Conservation (phyloP, 2,113 vertebrate genomes). For the Perca schrenkii region DNA sequence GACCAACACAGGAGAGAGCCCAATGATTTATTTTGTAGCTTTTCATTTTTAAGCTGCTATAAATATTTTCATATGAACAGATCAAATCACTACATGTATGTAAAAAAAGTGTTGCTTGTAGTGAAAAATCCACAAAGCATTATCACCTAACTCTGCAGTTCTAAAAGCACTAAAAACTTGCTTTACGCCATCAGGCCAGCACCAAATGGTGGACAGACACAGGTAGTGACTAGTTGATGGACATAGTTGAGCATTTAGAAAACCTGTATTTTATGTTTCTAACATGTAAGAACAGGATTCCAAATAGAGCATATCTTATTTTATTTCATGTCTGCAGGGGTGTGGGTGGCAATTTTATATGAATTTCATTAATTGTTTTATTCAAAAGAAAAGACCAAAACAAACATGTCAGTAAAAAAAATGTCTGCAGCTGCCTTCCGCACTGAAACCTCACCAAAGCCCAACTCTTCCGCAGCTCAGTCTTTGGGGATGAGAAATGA, state of each 20-base stretch:
- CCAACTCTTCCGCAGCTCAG: conserved; percentile 22
- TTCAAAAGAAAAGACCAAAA: conserved; percentile 31
- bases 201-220: no score
- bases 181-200: no score
- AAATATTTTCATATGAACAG: not conserved
- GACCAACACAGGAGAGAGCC: not conserved
- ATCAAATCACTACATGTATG: not conserved
- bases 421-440: conserved; percentile 15
- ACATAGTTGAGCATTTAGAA: not conserved
- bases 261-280: not conserved
- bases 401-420: conserved; percentile 31
- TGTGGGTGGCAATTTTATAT: not conserved
- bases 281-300: not conserved
- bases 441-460: conserved; percentile 33
- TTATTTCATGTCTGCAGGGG: not conserved
- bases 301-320: not conserved
- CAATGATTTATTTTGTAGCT: not conserved
- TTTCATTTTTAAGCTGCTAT: not conserved
- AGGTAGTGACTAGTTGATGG: no score
- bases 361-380: conserved; percentile 13
- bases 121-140: not conserved
- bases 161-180: not conserved
- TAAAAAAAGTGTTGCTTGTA: not conserved
- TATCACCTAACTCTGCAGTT: not conserved
- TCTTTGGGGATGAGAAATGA: conserved; percentile 44